Conservation (phyloP, 2,888 invertebrate genomes). For the Eristalis pertinax region DNA sequence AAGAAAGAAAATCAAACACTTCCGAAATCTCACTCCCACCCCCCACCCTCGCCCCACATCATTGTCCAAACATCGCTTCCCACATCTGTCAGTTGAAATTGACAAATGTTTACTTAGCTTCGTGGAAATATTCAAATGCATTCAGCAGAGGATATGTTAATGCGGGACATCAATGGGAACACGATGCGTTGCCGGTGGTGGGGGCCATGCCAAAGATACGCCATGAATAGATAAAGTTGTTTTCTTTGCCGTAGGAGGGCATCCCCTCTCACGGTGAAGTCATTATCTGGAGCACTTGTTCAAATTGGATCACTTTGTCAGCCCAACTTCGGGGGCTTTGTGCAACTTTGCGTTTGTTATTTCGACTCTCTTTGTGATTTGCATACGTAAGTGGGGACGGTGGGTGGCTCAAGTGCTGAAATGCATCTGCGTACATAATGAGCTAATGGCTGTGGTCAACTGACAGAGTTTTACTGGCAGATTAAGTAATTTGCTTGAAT, state of each 20-base stretch:
- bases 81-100: background rate
- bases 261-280: background rate
- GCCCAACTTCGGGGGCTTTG: background rate
- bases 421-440: background rate
- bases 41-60: background rate
- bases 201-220: background rate
- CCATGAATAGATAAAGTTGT: background rate
- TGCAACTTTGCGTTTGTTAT: background rate
- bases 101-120: background rate
- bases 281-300: background rate
- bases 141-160: background rate
- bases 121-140: constrained; percentile 1
- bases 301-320: background rate
- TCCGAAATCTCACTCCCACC: background rate
- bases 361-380: background rate
- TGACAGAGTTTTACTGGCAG: background rate
- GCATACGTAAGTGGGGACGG: background rate
- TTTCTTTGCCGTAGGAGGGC: background rate
- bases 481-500: background rate
- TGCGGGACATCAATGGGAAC: background rate
- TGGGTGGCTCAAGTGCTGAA: background rate
- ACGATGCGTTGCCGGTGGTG: background rate
- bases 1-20: background rate
- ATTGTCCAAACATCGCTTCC: background rate
- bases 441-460: background rate